phyloP scores from a whole-genome alignment of 2,888 invertebrate species.

The Melieria crassipennis region DNA sequence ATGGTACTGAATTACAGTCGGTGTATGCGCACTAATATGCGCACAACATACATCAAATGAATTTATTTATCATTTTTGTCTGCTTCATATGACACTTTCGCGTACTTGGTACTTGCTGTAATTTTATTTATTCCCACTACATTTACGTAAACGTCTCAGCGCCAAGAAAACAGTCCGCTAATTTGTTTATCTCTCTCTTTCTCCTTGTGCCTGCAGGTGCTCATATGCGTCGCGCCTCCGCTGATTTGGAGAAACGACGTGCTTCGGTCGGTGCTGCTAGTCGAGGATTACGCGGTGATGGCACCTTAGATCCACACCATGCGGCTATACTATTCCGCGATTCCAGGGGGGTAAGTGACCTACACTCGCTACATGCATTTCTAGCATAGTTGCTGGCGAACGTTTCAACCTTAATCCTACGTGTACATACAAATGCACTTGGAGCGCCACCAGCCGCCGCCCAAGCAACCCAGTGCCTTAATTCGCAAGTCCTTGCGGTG shows the following conservation, averaged over 20 bases:
- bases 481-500: no score
- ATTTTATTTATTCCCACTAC: slow-evolving; percentile 3
- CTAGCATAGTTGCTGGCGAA: background rate
- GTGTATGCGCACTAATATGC: background rate
- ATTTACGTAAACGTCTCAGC: background rate
- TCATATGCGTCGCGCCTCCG: slow-evolving; percentile 78
- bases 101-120: slow-evolving; percentile 44
- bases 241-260: slow-evolving; percentile 81
- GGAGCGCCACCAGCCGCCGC: no score
- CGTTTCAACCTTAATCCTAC: background rate
- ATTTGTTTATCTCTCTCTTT: no score
- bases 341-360: slow-evolving; percentile 85
- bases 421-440: no score
- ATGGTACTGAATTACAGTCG: background rate
- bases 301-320: slow-evolving; percentile 85
- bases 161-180: background rate
- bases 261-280: slow-evolving; percentile 77
- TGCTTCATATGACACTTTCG: background rate
- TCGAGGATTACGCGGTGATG: slow-evolving; percentile 70
- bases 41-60: background rate
- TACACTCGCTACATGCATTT: background rate
- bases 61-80: background rate
- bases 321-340: slow-evolving; percentile 91
- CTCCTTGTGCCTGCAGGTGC: slow-evolving; percentile 70
- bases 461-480: no score